These are phyloP conservation scores for Chamaea fasciata DNA, from an alignment of 2,113 vertebrate species.

Conservation along the genomic window DNA sequence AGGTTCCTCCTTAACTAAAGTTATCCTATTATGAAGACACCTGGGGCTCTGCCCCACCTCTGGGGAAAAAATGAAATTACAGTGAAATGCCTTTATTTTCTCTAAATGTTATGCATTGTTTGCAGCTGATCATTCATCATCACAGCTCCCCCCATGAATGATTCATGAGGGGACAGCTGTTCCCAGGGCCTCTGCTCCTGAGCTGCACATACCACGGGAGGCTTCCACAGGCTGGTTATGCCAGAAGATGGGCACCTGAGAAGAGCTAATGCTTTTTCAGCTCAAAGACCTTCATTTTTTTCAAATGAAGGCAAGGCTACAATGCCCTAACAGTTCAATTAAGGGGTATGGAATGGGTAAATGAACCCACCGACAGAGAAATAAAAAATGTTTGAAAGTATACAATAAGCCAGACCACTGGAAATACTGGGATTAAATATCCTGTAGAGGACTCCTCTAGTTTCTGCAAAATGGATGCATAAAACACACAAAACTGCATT, in stretches of 20 bases:
- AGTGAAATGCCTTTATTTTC: neutral
- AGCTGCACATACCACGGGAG: neutral
- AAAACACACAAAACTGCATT: neutral
- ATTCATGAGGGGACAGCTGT: constrained; percentile 48
- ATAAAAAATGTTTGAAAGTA: neutral
- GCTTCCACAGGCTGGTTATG: neutral
- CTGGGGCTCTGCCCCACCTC: neutral
- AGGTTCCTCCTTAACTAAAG: neutral
- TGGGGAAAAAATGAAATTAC: neutral
- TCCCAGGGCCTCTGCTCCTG: neutral
- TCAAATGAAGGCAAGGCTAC: neutral
- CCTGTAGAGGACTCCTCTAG: neutral
- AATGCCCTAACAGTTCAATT: neutral
- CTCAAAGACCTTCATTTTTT: neutral
- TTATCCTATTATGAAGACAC: neutral
- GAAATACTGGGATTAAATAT: neutral
- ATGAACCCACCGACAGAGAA: neutral
- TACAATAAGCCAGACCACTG: neutral
- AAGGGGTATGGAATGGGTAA: neutral
- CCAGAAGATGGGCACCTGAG: neutral
- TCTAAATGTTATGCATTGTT: constrained; percentile 20
- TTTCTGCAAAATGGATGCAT: neutral
- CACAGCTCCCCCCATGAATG: constrained; percentile 12
- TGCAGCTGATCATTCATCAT: constrained; percentile 27
- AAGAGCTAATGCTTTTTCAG: neutral